Base-by-base conservation (phyloP, 2,888 invertebrate genomes). In the Spialia ferax region DNA sequence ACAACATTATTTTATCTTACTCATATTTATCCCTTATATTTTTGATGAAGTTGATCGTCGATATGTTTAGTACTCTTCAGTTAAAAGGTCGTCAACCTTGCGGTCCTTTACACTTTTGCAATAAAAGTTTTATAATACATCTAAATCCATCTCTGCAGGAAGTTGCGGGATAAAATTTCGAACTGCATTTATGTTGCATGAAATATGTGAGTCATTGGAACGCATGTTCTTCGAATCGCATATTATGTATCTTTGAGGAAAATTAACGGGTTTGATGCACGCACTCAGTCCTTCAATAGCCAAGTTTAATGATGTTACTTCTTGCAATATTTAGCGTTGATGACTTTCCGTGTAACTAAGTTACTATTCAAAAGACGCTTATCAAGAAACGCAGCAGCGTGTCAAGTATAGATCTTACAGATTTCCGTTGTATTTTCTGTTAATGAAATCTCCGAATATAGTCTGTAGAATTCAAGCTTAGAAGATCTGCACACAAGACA, bases 221-320 rank as follows among this genome's bases (percentile, higher is more conserved):
- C 20, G 54, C 42, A 8, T 60, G 54, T 42, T 45, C 65, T 26
- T 54, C 54, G 50, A 52, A 65, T 35, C n/a, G 55, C 55, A 65
- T 54, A 52, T 60, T 60, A 18, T 45, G n/a, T n/a, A 18, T 60
- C 42, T 59, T 29, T 20, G 42, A 65, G 66, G 66, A 52, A 63
- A 65, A 60, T 66, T 66, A 54, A 66, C 54, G 66, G 60, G 52
- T 59, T 54, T 42, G 42, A 60, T 66, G 60, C 66, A 66, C 60
- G 65, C 52, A 54, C 59, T 59, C 42, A 45, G 23, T 48, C 52
- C 22, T 35, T 38, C 23, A 29, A 32, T 60, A 42, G 32, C 32
- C 60, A 54, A 54, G 54, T 66, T 66, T 60, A 54, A 66, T 66
- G 26, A 29, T 60, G 26, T 52, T 59, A 60, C 60, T 60, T 11